Percentiles rank a stretch among this genome's conserved stretches.
These are phyloP conservation scores for Sebastolobus altivelis DNA, from an alignment of 2,797 vertebrate genomes.

Conservation along the genomic window DNA sequence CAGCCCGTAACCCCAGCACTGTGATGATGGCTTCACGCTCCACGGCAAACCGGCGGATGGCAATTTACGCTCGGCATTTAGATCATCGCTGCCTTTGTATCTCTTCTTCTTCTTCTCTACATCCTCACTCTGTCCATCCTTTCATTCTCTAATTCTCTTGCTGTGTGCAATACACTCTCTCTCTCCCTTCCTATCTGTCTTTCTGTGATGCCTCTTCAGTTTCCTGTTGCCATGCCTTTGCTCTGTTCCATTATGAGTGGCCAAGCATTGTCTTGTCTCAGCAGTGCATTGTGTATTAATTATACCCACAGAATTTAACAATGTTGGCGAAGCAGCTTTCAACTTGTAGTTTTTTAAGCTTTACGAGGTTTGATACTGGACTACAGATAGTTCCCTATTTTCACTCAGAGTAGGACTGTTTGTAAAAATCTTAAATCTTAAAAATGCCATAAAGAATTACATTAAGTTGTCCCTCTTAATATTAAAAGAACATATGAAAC, in stretches of 20 bases:
- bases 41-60: constrained; percentile 76
- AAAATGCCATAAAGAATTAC: background rate
- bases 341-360: constrained; percentile 14
- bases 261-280: constrained; percentile 30
- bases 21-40: constrained; percentile 85
- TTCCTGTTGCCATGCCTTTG: constrained; percentile 15
- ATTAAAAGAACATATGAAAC: background rate
- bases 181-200: constrained; percentile 8
- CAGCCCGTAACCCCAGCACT: constrained; percentile 84
- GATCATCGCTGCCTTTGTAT: constrained; percentile 85
- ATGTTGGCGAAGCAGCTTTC: background rate
- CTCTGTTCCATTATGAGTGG: constrained; percentile 41
- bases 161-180: background rate
- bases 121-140: constrained; percentile 27
- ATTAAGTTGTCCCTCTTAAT: background rate
- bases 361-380: background rate
- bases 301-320: constrained; percentile 49
- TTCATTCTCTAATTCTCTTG: constrained; percentile 6
- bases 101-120: constrained; percentile 25
- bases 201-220: constrained; percentile 9
- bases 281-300: constrained; percentile 53
- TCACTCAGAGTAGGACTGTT: background rate
- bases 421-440: background rate
- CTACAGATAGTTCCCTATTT: constrained; percentile 11
- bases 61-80: constrained; percentile 87